Percentiles rank a stretch among this genome's conserved stretches.
Evolutionary conservation across 1,140 invertebrate species (phyloP).

Genomic region (Tetranychus urticae): DNA sequence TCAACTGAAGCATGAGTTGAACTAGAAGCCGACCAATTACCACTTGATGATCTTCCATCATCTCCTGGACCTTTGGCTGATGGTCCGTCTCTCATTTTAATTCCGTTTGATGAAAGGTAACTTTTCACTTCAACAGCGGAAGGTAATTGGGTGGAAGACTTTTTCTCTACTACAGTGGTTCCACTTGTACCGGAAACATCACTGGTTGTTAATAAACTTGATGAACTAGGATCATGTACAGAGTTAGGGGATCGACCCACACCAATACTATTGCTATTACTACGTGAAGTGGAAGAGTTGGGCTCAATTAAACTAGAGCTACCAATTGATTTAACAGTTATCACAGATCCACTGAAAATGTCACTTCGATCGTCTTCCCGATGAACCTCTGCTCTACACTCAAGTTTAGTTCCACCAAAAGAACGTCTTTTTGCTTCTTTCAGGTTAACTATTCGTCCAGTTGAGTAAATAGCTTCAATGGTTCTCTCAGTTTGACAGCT

Average conservation of each 20-base stretch:
- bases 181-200: not conserved
- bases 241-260: not conserved
- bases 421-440: not conserved
- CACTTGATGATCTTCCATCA: constrained; percentile 56
- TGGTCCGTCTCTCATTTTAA: constrained; percentile 2
- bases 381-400: constrained; percentile 1
- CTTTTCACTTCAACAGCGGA: too few relatives aligned
- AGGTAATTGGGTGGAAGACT: not conserved
- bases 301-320: not conserved
- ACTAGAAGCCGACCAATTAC: constrained; percentile 67
- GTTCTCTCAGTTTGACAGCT: constrained; percentile 11
- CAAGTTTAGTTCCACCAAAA: not conserved
- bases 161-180: not conserved
- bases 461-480: not conserved
- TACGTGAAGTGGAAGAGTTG: not conserved
- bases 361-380: not conserved
- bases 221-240: not conserved
- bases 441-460: not conserved
- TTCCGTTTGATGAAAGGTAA: not conserved
- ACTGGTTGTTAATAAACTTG: not conserved
- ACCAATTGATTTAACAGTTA: not conserved
- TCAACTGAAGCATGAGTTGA: constrained; percentile 43
- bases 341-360: not conserved
- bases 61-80: constrained; percentile 31
- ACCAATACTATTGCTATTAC: not conserved